phyloP scores from a whole-genome alignment of 2,797 vertebrate genomes.

The Anabacerthia variegaticeps region DNA sequence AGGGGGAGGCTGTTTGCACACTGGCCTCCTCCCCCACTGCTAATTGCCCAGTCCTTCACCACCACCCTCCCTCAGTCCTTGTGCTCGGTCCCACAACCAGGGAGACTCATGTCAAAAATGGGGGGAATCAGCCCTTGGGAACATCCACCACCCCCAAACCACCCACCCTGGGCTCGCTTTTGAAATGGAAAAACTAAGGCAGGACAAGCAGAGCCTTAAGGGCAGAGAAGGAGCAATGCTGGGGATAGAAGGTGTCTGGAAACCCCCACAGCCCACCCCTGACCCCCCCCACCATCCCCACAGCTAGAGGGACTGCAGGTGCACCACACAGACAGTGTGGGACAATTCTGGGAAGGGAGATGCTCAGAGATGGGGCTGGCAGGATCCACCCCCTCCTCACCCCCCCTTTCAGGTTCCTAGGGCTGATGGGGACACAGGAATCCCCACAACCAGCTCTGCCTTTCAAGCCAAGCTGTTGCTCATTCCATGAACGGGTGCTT shows the following conservation, averaged over 20 bases:
- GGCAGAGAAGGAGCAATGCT: not conserved
- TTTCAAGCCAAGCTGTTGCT: not conserved
- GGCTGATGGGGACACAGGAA: not conserved
- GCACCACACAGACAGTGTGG: accelerated
- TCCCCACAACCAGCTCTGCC: not conserved
- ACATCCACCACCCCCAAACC: not conserved
- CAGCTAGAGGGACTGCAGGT: accelerated
- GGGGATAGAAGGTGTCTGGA: not conserved
- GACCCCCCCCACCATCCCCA: not conserved
- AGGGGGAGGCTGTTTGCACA: not conserved
- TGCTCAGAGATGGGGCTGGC: not conserved
- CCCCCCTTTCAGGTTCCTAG: accelerated
- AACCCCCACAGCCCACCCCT: not conserved
- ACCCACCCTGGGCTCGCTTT: accelerated
- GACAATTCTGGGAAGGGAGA: not conserved
- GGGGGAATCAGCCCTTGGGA: not conserved
- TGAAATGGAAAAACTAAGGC: not conserved
- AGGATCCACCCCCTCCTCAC: not conserved
- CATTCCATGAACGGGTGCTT: accelerated
- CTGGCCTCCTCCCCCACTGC: not conserved
- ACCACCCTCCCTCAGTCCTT: not conserved
- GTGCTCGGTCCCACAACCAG: accelerated
- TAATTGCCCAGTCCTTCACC: not conserved
- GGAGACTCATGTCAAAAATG: not conserved
- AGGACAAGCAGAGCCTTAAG: accelerated